A percentile compares a stretch with the other conserved stretches of the same genome.
phyloP scores from a whole-genome alignment of 2,888 invertebrate species.

The Harpalus rufipes region DNA sequence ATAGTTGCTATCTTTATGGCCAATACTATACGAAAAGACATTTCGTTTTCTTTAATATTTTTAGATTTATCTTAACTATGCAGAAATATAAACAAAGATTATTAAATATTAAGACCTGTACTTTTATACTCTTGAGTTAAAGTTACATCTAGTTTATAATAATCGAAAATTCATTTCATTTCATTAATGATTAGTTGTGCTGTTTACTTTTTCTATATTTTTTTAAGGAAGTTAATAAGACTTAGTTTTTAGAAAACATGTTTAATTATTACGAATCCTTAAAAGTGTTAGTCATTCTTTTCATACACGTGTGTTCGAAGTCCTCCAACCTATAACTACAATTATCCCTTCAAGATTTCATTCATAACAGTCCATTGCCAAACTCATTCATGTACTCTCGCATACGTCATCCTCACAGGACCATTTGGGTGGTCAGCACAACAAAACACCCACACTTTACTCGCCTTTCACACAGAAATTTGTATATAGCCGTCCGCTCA shows the following conservation, averaged over 20 bases:
- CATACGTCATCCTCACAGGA: conserved; percentile 38
- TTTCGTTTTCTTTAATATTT: no score
- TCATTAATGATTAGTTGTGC: no score
- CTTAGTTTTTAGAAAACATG: conserved; percentile 5
- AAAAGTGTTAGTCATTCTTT: not conserved
- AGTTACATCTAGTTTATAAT: no score
- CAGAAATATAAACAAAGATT: no score
- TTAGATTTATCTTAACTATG: no score
- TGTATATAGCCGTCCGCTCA: conserved; percentile 50
- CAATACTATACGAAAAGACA: no score
- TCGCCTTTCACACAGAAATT: conserved; percentile 50
- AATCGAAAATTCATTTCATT: no score
- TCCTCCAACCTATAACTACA: not conserved
- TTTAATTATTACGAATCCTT: not conserved
- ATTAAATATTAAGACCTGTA: no score
- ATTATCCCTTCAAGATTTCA: conserved; percentile 40
- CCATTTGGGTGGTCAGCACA: conserved; percentile 58
- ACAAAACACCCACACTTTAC: conserved; percentile 63
- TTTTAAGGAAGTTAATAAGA: not conserved
- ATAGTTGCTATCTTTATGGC: no score
- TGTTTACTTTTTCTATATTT: no score
- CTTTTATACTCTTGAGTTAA: no score
- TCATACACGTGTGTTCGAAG: conserved; percentile 19
- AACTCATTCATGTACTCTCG: conserved; percentile 11
- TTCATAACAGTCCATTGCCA: conserved; percentile 36